phyloP scores from a whole-genome alignment of 2,113 vertebrate genomes.

The Blennius ocellaris region DNA sequence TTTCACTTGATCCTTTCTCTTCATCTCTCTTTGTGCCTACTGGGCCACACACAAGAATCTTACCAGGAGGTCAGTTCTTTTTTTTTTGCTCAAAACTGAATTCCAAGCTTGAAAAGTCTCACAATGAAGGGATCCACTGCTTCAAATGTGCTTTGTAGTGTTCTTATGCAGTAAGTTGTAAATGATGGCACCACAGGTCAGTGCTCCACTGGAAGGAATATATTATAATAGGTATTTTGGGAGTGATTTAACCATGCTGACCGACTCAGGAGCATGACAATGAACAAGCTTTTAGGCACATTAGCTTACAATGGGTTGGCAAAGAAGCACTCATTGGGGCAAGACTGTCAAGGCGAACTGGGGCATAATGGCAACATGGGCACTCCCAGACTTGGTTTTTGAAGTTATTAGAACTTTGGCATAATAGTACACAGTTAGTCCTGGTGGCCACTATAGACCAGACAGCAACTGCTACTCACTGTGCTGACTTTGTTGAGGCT shows the following conservation, averaged over 20 bases:
- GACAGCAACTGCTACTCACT: conserved; percentile 18
- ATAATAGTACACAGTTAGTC: conserved; percentile 26
- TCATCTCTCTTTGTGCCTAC: conserved; percentile 19
- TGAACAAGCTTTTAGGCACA: conserved; percentile 64
- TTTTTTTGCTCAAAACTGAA: conserved; percentile 51
- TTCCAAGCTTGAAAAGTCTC: conserved; percentile 38
- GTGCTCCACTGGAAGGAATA: conserved; percentile 56
- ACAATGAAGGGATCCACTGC: conserved; percentile 25
- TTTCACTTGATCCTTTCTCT: conserved; percentile 37
- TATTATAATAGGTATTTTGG: conserved; percentile 63
- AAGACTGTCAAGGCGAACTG: conserved; percentile 59
- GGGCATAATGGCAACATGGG: conserved; percentile 56
- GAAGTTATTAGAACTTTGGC: conserved; percentile 63
- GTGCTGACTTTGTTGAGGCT: conserved; percentile 31
- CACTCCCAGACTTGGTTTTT: conserved; percentile 43
- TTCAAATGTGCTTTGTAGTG: conserved; percentile 59
- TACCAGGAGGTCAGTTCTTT: conserved; percentile 45
- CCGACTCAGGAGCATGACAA: conserved; percentile 60
- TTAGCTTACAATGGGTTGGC: conserved; percentile 76
- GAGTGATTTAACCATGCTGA: conserved; percentile 59
- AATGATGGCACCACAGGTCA: conserved; percentile 71
- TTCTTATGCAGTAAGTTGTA: conserved; percentile 63
- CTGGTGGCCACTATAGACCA: conserved; percentile 25
- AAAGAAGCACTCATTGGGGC: conserved; percentile 37
- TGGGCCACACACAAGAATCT: conserved; percentile 32